These are phyloP conservation scores for Philaenus spumarius DNA, from an alignment of 1,140 invertebrate genomes.

Conservation along the genomic window DNA sequence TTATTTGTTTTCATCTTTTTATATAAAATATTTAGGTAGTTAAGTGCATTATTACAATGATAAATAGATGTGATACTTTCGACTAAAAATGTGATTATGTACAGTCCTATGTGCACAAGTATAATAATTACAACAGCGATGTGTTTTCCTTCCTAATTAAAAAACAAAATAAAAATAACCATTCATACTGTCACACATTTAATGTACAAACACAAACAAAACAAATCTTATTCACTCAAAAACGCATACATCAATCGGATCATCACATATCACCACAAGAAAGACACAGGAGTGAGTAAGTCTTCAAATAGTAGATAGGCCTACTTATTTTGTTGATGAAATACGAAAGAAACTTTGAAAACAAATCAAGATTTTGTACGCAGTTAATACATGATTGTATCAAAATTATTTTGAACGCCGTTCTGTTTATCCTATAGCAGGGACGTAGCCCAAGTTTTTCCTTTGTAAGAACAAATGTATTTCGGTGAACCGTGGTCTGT, in stretches of 20 bases:
- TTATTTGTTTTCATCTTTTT: too few relatives aligned
- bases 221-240: constrained; percentile 9
- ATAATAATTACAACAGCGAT: background rate
- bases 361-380: constrained; percentile 12
- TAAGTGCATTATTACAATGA: background rate
- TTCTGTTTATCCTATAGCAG: constrained; percentile 20
- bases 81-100: constrained; percentile 12
- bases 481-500: constrained; percentile 63
- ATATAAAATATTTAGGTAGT: constrained; percentile 11
- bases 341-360: constrained; percentile 4
- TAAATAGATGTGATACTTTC: constrained; percentile 7
- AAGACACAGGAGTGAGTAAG: constrained; percentile 32
- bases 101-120: constrained; percentile 7
- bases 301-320: constrained; percentile 28
- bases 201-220: constrained; percentile 1
- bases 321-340: constrained; percentile 22
- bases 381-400: background rate
- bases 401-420: background rate
- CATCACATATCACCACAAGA: constrained; percentile 26
- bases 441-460: constrained; percentile 50
- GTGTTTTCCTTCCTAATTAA: constrained; percentile 2
- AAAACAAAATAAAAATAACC: constrained; percentile 3
- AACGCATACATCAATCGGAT: background rate
- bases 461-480: constrained; percentile 66
- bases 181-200: background rate